Base-by-base conservation (phyloP, 2,113 vertebrate species). In the Protobothrops mucrosquamatus region DNA sequence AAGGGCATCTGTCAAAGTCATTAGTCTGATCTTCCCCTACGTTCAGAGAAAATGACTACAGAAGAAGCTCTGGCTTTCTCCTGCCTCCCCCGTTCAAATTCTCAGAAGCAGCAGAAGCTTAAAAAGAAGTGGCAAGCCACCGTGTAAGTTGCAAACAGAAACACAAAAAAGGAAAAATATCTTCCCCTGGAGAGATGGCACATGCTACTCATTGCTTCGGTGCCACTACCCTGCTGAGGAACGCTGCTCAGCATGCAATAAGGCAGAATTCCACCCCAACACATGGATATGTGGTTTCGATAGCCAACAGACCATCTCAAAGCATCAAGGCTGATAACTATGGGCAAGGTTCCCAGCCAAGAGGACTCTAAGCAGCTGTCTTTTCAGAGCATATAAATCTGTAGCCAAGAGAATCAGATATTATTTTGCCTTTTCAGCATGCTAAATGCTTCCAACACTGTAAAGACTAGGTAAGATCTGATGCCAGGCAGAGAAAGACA, bases 261-360 rank as follows among this genome's bases (percentile, higher is more conserved):
- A 96, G 97, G 96, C 97, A 96, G 87, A 94, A 85, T 97, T 97
- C 97, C 97, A 97, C 92, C 10, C 20, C 39, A 92, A 96, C 96
- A 97, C 96, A 94, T 95, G 96, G 96, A 91, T 95, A 92, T 57
- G 93, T 81, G 94, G 92, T 94, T 96, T 96, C 89, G 0, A 95
- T 96, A 97, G 97, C 97, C 97, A 97, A 97, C 94, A 96, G 96
- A 97, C 95, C 92, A 96, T 96, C 95, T 96, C 91, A 52, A 96
- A 96, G 95, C 95, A 96, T 95, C 95, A 92, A 97, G 94, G 52
- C 91, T 94, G 96, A 96, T 95, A 94, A 93, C 92, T 95, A 18
- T 34, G 94, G 96, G 96, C 97, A 97, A 92, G 93, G 96, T 95
- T 96, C 95, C 95, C 96, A 96, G 96, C 94, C 96, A 94, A 95